Evolutionary conservation across 2,888 invertebrate species (phyloP), one percentile per base, ranked within the genome.

Genomic region (Conistra vaccinii): DNA sequence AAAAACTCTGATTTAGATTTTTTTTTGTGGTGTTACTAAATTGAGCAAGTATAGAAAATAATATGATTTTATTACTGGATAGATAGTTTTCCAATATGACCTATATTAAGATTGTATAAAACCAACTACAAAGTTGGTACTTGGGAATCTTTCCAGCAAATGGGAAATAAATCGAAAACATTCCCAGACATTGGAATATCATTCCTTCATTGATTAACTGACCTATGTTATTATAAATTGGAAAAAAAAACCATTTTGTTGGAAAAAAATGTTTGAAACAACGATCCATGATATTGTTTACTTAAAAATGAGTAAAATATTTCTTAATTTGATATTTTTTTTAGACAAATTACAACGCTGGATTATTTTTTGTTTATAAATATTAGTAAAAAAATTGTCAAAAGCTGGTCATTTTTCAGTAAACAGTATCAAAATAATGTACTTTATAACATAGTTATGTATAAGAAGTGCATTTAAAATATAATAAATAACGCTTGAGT

Each of bases 391-490:
- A 53, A 35, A 14, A 7, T 57, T 29, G 1, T 39, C 10, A 14
- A 9, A n/a, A 55, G 9, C 12, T 58, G 5, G 3, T 42, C 1
- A 35, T 70, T 68, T 78, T 68, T 75, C 1, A 61, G 63, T 60
- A 58, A 48, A 74, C 12, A 26, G 26, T 55, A 17, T 53, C 17
- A 26, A 14, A 10, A 32, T 29, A 66, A 77, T 81, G 78, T 76
- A 61, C 76, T 80, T 71, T 85, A 83, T 87, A 81, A 79, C 84
- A 81, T 86, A 79, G 78, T 76, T 83, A 82, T 87, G 74, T 85
- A 71, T 88, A 87, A 89, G 90, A 90, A 91, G 87, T 94, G 95
- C 94, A 95, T 95, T 95, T 95, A 94, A 89, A 90, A 85, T 86
- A 90, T 86, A 90, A 88, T 91, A 91, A 91, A 87, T 91, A 91